A percentile compares a stretch with the other conserved stretches of the same genome.
These are phyloP conservation scores for Drosophila bocqueti DNA, from an alignment of 1,140 invertebrate genomes.

Conservation along the genomic window DNA sequence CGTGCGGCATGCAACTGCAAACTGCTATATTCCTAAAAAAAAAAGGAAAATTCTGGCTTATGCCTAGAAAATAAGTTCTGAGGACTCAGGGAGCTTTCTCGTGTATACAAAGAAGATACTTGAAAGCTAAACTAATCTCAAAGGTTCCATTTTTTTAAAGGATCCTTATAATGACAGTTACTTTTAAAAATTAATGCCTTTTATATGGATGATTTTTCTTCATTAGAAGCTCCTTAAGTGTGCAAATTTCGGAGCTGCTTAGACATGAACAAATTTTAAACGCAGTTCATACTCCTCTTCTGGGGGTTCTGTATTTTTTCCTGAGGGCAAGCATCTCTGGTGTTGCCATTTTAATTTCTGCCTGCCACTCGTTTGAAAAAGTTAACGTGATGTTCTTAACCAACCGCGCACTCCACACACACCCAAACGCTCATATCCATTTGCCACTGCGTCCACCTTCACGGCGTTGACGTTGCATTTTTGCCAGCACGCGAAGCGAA, in stretches of 20 bases:
- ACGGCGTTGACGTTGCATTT: conserved; percentile 72
- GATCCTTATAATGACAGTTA: background rate
- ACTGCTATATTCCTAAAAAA: conserved; percentile 60
- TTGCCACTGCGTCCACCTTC: conserved; percentile 47
- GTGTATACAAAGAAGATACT: background rate
- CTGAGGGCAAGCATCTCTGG: conserved; percentile 23
- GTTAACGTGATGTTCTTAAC: conserved; percentile 53
- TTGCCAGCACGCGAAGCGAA: conserved; percentile 36
- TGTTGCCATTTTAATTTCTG: conserved; percentile 64
- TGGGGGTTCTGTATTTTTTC: conserved; percentile 14
- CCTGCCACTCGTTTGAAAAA: conserved; percentile 63
- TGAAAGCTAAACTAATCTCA: accelerated
- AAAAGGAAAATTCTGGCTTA: conserved; percentile 43
- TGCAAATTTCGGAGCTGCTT: background rate
- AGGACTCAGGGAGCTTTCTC: background rate
- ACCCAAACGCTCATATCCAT: background rate
- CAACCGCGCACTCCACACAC: conserved; percentile 20
- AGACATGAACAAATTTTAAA: background rate
- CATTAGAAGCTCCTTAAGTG: no score
- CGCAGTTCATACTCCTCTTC: background rate
- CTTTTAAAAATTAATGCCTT: background rate
- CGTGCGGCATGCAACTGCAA: conserved; percentile 74
- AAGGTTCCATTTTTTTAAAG: background rate
- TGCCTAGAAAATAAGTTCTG: conserved; percentile 62
- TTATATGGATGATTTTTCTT: background rate